Percentiles rank a stretch among this genome's conserved stretches.
Conservation (phyloP, 92 coral and sea anemone genomes). For the Palythoa grandis region DNA sequence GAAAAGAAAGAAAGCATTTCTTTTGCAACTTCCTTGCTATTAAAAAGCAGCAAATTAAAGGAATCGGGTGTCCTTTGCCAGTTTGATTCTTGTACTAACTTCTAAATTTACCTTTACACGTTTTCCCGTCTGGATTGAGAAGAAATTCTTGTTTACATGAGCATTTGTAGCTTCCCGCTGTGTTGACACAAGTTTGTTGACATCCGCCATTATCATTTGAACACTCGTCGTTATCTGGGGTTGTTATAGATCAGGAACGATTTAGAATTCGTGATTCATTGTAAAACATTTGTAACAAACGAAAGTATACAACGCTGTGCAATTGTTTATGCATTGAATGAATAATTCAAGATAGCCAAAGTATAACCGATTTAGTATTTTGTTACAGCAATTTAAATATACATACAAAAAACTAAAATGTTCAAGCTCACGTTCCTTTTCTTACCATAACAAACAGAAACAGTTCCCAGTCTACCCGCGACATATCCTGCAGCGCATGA, state of each 20-base stretch:
- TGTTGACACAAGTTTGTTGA: slow-evolving; percentile 50
- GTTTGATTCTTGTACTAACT: not conserved
- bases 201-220: slow-evolving; percentile 46
- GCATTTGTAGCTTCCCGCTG: slow-evolving; percentile 55
- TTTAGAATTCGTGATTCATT: not conserved
- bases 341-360: no score
- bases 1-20: no score
- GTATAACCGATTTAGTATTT: no score
- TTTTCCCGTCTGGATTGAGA: slow-evolving; percentile 28
- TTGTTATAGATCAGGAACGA: no score
- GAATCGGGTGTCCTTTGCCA: no score
- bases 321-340: no score
- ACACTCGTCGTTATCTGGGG: slow-evolving; percentile 51
- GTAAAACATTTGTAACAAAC: no score
- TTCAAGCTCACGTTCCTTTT: not conserved
- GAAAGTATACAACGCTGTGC: no score
- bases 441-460: slow-evolving; percentile 21
- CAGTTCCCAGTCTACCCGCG: not conserved
- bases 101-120: slow-evolving; percentile 4
- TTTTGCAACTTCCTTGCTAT: no score
- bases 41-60: no score
- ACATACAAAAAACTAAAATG: no score
- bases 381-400: no score
- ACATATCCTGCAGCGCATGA: not conserved
- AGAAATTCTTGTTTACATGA: slow-evolving; percentile 50